These are phyloP conservation scores for Prionace glauca DNA, from an alignment of 2,797 vertebrate genomes.

Conservation along the genomic window DNA sequence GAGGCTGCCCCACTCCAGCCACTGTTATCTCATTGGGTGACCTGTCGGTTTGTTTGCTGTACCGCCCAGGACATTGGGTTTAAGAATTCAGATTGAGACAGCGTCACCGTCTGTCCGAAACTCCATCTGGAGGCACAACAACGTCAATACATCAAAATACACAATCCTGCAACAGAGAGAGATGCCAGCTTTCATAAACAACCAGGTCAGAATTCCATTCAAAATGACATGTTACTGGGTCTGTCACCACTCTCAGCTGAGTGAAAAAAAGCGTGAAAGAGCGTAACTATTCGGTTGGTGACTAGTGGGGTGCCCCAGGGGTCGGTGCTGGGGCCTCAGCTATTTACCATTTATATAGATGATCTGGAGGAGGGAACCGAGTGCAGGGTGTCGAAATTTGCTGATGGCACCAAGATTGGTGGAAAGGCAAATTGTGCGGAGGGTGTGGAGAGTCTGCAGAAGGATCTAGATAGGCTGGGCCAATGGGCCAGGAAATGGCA, in stretches of 20 bases:
- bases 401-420: too few relatives aligned
- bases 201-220: background rate
- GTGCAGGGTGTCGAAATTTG: too few relatives aligned
- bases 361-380: too few relatives aligned
- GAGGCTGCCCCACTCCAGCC: too few relatives aligned
- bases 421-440: too few relatives aligned
- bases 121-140: background rate
- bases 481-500: too few relatives aligned
- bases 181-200: slow-evolving; percentile 9
- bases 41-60: background rate
- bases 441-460: too few relatives aligned
- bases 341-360: too few relatives aligned
- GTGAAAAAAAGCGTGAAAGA: background rate
- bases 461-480: too few relatives aligned
- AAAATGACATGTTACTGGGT: background rate
- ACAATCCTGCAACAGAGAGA: background rate
- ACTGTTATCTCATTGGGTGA: background rate
- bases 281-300: background rate
- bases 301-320: too few relatives aligned
- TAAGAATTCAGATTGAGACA: background rate
- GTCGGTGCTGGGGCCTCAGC: too few relatives aligned
- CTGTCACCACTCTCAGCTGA: background rate
- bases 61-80: background rate
- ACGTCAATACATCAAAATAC: slow-evolving; percentile 19
- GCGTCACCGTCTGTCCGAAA: background rate